Conservation (phyloP, 2,797 vertebrate species). For the Liasis olivaceus region DNA sequence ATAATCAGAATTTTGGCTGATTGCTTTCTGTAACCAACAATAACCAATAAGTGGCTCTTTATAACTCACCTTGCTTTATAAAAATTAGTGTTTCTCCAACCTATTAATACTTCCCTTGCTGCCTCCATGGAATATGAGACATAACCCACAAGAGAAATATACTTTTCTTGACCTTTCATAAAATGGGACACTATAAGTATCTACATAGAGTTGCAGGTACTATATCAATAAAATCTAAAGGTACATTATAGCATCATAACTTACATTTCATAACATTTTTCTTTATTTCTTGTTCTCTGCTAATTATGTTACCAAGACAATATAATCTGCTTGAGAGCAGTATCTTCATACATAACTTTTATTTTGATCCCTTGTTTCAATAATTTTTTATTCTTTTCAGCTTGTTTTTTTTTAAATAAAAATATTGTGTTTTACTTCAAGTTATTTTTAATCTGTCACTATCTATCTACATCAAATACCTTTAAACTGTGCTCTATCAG, state of each 20-base stretch:
- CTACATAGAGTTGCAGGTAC: no score
- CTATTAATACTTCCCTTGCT: no score
- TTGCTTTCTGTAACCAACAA: no score
- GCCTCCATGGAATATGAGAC: no score
- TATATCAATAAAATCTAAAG: neutral
- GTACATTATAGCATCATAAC: neutral
- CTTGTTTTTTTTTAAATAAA: neutral
- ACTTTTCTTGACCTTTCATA: no score
- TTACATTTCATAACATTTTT: neutral
- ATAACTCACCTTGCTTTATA: no score
- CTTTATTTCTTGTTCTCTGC: slow-evolving; percentile 9
- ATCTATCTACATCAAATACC: neutral
- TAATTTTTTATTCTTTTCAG: neutral
- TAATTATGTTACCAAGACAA: neutral
- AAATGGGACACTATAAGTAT: no score
- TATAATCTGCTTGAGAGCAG: neutral
- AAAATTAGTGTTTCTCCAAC: no score
- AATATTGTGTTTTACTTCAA: neutral
- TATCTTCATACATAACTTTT: no score
- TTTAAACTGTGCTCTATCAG: neutral
- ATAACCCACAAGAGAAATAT: no score
- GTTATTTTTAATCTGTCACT: neutral
- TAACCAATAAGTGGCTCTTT: no score
- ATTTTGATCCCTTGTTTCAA: neutral
- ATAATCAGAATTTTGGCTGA: no score